phyloP scores from a whole-genome alignment of 1,140 invertebrate species.

The Mesaphorura yosii region DNA sequence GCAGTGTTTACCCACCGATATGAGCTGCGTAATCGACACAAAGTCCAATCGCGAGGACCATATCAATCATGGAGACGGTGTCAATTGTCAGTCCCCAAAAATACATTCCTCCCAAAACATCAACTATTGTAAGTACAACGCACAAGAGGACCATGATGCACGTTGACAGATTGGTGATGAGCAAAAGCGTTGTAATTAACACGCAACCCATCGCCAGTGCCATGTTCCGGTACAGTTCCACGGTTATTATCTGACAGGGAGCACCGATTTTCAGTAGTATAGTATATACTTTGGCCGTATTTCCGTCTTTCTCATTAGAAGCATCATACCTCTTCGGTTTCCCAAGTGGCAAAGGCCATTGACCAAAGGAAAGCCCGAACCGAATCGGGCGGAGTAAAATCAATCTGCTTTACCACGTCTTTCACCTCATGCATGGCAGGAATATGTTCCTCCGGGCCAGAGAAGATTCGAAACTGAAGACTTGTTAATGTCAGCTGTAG shows the following conservation, averaged over 20 bases:
- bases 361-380: conserved; percentile 53
- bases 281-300: background rate
- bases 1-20: conserved; percentile 45
- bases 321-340: conserved; percentile 53
- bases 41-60: conserved; percentile 73
- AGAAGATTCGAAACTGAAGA: conserved; percentile 49
- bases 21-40: conserved; percentile 83
- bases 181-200: conserved; percentile 60
- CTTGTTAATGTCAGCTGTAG: conserved; percentile 44
- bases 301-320: background rate
- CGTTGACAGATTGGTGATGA: conserved; percentile 67
- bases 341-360: conserved; percentile 58
- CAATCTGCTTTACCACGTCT: conserved; percentile 41
- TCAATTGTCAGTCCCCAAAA: conserved; percentile 75
- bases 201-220: conserved; percentile 65
- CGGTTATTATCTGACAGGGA: conserved; percentile 48
- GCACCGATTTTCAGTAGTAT: background rate
- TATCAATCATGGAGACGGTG: conserved; percentile 66
- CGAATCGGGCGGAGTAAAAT: conserved; percentile 46
- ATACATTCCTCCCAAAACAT: conserved; percentile 71
- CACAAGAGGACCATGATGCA: conserved; percentile 40
- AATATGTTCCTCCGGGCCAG: conserved; percentile 51
- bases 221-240: conserved; percentile 66
- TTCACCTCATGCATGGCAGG: conserved; percentile 59
- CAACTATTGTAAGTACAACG: conserved; percentile 47